A percentile compares a stretch with the other conserved stretches of the same genome.
Evolutionary conservation across 2,888 invertebrate species (phyloP).

Genomic region (Cerastis leucographa): DNA sequence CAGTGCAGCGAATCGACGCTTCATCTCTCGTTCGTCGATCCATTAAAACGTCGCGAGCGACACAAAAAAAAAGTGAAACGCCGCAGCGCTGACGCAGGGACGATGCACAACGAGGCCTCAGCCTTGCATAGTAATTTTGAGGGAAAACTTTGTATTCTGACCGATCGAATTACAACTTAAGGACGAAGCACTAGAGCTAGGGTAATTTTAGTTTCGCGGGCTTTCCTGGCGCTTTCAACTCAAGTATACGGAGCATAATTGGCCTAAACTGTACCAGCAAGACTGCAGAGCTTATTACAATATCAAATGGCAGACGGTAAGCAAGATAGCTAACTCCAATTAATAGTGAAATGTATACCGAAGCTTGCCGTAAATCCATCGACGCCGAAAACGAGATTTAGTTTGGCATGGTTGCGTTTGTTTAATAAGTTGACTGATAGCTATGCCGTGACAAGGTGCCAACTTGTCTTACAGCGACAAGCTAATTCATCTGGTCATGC

Average conservation of each 20-base stretch:
- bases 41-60: too few species aligned
- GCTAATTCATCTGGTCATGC: conserved; percentile 24
- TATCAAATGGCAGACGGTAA: neutral
- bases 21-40: too few species aligned
- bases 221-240: too few species aligned
- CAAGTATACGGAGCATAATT: neutral
- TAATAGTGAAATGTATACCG: conserved; percentile 2
- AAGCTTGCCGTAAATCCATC: conserved; percentile 24
- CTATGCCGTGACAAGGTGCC: conserved; percentile 36
- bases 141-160: neutral
- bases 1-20: too few species aligned
- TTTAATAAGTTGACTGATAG: conserved; percentile 47
- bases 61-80: too few species aligned
- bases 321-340: neutral
- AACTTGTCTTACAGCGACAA: conserved; percentile 27
- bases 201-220: too few species aligned
- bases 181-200: neutral
- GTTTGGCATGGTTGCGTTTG: conserved; percentile 37
- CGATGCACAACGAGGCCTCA: too few species aligned
- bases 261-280: neutral
- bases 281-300: neutral
- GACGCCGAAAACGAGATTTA: conserved; percentile 5
- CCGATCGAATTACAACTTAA: neutral
- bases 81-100: too few species aligned
- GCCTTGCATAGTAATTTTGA: neutral